Base-by-base conservation (phyloP, 2,797 vertebrate genomes). In the Sebastes cheni region DNA sequence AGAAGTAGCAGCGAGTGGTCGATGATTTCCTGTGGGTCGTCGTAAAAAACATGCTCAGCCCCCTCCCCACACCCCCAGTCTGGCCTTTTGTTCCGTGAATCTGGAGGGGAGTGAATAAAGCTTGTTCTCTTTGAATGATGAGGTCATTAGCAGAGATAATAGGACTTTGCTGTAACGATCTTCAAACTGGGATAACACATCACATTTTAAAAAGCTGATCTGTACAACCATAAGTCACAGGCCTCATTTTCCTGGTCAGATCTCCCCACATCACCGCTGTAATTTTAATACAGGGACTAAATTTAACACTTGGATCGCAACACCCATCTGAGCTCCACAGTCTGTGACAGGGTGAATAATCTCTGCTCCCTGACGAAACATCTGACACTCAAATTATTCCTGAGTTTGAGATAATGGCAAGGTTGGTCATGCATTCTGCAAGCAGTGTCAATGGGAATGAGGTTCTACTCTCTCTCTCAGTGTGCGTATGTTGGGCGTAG, bases 61-160 rank as follows among this genome's bases (percentile, higher is more conserved):
- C 34, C 32, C 4, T 36, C 29, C 34, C 54, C 36, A 20, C 42
- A 7, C 32, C 55, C 32, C 23, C 9, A 50, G 78, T 80, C 75
- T 76, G 52, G 72, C 56, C 56, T 75, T 86, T 91, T 86, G 82
- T 89, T 86, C 77, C 76, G 78, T 76, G 60, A 75, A 79, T 79
- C 75, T 76, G 60, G 62, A 87, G 39, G 58, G 72, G 65, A 88
- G 77, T 76, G 80, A 88, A 87, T 83, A 82, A 91, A 90, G 86
- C 86, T 84, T 68, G 79, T 81, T 89, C 78, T 29, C 75, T 86
- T 79, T 93, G 87, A 94, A 88, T 84, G 86, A 95, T 95, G 89
- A 92, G 80, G 90, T 90, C 90, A 94, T 94, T 95, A 95, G 87
- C 84, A 84, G 77, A 88, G 88, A 92, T 93, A 94, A 95, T 92